phyloP scores from a whole-genome alignment of 2,113 vertebrate species.

The Nothoprocta perdicaria region DNA sequence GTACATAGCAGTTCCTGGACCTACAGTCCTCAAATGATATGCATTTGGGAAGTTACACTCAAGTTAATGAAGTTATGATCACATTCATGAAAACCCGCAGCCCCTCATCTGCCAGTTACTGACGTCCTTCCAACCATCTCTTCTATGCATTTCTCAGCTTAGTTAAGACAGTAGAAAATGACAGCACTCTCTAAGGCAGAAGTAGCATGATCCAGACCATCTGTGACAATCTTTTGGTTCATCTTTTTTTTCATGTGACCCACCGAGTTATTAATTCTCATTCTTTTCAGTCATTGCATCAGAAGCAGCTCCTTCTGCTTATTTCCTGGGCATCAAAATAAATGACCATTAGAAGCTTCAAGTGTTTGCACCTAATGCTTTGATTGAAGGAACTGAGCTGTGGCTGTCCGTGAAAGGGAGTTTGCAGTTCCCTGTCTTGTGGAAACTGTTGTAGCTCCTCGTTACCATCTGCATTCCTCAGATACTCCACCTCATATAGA shows the following conservation, averaged over 20 bases:
- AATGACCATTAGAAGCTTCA: neutral
- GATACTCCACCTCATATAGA: neutral
- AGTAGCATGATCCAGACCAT: neutral
- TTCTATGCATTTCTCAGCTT: conserved; percentile 15
- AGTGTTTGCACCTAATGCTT: neutral
- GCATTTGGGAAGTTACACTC: neutral
- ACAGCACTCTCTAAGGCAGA: neutral
- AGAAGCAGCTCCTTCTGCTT: neutral
- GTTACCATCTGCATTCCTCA: neutral
- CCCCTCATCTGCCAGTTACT: neutral
- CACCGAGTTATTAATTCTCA: too few relatives aligned
- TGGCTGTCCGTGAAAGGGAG: neutral
- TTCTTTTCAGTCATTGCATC: neutral
- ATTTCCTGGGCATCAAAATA: neutral
- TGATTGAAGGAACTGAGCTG: neutral
- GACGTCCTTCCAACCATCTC: neutral
- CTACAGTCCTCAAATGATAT: neutral
- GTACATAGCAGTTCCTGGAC: neutral
- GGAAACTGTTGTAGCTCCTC: fast-evolving
- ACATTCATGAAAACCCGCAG: neutral
- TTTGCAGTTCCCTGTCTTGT: neutral
- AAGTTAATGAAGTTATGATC: neutral
- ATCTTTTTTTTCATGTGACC: conserved; percentile 23
- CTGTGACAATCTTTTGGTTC: conserved; percentile 39
- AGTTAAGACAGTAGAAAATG: neutral